These are phyloP conservation scores for Cordilura impudica DNA, from an alignment of 2,888 invertebrate genomes.

Conservation along the genomic window DNA sequence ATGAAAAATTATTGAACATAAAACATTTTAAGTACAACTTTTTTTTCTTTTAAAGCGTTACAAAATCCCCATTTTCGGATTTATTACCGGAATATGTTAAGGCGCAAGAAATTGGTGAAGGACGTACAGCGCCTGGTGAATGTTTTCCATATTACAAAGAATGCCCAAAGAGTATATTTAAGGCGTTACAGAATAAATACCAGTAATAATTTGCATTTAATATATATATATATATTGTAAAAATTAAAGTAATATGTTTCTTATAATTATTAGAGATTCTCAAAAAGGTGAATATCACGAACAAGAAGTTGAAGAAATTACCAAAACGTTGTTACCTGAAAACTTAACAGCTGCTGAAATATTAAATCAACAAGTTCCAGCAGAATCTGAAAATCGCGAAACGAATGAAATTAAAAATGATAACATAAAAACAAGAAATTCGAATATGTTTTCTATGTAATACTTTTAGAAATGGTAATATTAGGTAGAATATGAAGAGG, in stretches of 20 bases:
- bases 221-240: background rate
- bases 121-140: slow-evolving; percentile 83
- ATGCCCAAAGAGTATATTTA: slow-evolving; percentile 89
- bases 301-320: slow-evolving; percentile 69
- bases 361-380: slow-evolving; percentile 40
- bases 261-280: slow-evolving; percentile 61
- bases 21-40: background rate
- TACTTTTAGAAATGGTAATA: too few species aligned
- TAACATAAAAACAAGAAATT: slow-evolving; percentile 18
- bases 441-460: slow-evolving; percentile 50
- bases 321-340: slow-evolving; percentile 24
- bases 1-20: too few species aligned
- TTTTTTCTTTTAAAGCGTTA: slow-evolving; percentile 81
- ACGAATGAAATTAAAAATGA: slow-evolving; percentile 40
- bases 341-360: slow-evolving; percentile 45
- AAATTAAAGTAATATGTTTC: background rate
- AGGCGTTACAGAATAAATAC: slow-evolving; percentile 72
- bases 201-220: slow-evolving; percentile 62
- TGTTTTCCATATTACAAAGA: slow-evolving; percentile 91
- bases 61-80: slow-evolving; percentile 87
- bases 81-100: slow-evolving; percentile 87
- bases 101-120: slow-evolving; percentile 87
- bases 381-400: background rate
- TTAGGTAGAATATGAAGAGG: too few species aligned
- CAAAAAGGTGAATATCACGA: slow-evolving; percentile 72